phyloP scores from a whole-genome alignment of 2,113 vertebrate species.

The Panthera uncia region DNA sequence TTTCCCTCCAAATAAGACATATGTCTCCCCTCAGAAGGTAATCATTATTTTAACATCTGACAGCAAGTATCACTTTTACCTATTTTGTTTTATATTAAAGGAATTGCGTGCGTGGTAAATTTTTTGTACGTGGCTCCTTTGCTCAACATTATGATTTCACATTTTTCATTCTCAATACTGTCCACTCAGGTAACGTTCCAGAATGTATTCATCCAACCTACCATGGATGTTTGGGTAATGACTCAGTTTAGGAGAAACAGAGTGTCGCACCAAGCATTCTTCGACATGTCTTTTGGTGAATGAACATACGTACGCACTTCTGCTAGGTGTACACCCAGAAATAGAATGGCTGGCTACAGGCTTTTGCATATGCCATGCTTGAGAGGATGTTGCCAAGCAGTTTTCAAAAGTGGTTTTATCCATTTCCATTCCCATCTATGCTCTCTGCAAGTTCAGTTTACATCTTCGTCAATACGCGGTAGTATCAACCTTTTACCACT shows the following conservation, averaged over 20 bases:
- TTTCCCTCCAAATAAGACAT: background rate
- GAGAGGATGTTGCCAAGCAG: background rate
- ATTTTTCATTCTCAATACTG: background rate
- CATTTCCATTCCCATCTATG: background rate
- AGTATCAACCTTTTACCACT: background rate
- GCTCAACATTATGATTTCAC: background rate
- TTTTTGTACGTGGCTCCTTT: background rate
- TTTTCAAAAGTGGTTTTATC: background rate
- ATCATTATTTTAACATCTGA: background rate
- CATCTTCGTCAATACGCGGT: background rate
- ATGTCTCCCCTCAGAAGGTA: background rate
- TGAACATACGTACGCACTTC: fast-evolving
- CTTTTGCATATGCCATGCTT: background rate
- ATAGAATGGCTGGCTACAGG: background rate
- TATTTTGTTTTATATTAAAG: background rate
- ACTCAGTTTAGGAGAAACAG: background rate
- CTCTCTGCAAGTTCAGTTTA: background rate
- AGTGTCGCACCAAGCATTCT: background rate
- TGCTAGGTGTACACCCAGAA: background rate
- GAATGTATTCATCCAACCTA: background rate
- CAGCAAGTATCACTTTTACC: background rate
- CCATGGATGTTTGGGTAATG: background rate
- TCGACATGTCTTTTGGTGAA: background rate
- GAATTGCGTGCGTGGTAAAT: background rate
- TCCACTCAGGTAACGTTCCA: background rate